Evolutionary conservation across 2,797 vertebrate genomes (phyloP).

Genomic region (Sternotherus odoratus): DNA sequence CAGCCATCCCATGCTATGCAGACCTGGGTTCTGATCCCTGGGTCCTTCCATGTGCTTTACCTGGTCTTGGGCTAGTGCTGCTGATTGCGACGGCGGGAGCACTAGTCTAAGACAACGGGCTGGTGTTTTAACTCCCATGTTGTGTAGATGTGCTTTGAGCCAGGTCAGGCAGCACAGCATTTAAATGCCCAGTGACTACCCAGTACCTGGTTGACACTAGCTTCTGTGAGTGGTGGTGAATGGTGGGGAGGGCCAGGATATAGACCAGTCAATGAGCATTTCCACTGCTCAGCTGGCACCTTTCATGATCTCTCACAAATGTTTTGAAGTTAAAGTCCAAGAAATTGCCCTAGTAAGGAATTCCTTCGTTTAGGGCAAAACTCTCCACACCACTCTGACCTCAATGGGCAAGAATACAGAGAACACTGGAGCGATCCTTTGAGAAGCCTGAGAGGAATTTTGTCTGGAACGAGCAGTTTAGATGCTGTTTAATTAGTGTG

Average conservation of each 20-base stretch:
- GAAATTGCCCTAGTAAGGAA: not conserved
- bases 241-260: not conserved
- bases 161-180: not conserved
- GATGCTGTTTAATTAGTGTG: accelerated
- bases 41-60: not conserved
- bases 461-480: accelerated
- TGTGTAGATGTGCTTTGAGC: not conserved
- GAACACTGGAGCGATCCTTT: accelerated
- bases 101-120: not conserved
- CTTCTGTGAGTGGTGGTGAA: not conserved
- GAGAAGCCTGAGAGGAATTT: not conserved
- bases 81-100: not conserved
- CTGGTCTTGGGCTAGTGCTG: not conserved
- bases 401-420: not conserved
- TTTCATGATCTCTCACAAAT: not conserved
- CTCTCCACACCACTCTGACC: not conserved
- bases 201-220: not conserved
- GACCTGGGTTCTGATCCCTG: not conserved
- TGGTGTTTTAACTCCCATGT: not conserved
- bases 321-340: not conserved
- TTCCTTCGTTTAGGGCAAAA: not conserved
- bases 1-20: not conserved
- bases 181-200: too few species aligned
- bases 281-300: not conserved
- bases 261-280: not conserved